Base-by-base conservation (phyloP, 2,797 vertebrate species). In the Rhinoraja longicauda region DNA sequence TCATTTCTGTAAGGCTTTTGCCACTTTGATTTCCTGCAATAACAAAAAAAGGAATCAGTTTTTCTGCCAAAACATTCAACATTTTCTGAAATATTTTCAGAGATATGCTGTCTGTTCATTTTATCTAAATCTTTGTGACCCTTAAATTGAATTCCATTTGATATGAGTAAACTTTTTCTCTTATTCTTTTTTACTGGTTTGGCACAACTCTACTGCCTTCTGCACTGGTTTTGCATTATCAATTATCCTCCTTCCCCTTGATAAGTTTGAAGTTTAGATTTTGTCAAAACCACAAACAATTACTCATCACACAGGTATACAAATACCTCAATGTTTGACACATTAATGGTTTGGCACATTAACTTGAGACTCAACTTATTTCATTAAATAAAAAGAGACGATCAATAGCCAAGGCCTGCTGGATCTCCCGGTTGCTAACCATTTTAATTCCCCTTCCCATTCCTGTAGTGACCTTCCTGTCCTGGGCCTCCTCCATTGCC, bases 1-100 rank as follows among this genome's bases (percentile, higher is more conserved):
- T 91, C 90, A 92, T 24, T 92, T 92, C 36, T 92, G 90, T 17
- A 57, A 75, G 21, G 3, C 6, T 75, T 9, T 92, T 67, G 13
- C 90, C 39, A 26, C 92, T 92, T 92, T 1, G 24, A 92, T 92
- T 92, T 92, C 90, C 90, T 92, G 36, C 39, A 73, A 92, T 10
- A 75, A 72, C 9, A 73, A 59, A 53, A 8, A 8, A 53, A 64
- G 59, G 17, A 67, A 88, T 29, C 17, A 32, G n/a, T 36, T 67
- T 32, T 32, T 67, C 12, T 8, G 32, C 19, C 17, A 67, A 88
- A 86, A 86, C 32, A 64, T 15, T n/a, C 29, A 64, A 8, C 36
- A 36, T 19, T 88, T 17, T 36, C 53, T 62, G 53, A 88, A 36
- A n/a, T 62, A 19, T 32, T 36, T n/a, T 84, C 24, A 0, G 19